These are phyloP conservation scores for Tylochromis polylepis DNA, from an alignment of 2,113 vertebrate genomes.

Conservation along the genomic window DNA sequence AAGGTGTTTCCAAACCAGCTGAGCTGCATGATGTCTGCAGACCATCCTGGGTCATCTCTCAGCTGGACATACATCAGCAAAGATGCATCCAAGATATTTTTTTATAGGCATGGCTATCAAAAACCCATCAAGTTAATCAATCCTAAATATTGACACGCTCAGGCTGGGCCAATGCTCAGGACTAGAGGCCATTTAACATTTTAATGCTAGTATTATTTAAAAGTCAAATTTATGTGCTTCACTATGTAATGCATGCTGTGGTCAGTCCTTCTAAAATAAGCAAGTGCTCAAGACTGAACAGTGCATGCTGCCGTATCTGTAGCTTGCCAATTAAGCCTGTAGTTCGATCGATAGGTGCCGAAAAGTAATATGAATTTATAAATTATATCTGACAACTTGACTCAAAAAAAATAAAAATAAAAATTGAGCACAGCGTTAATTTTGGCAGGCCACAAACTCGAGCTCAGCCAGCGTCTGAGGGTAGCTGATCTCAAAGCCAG, in stretches of 20 bases:
- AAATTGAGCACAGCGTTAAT: not conserved
- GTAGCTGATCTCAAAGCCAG: not conserved
- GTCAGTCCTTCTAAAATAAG: not conserved
- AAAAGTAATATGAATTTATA: not conserved
- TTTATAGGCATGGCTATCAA: not conserved
- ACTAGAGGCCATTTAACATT: not conserved
- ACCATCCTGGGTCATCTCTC: not conserved
- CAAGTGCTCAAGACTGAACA: not conserved
- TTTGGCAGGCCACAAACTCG: not conserved
- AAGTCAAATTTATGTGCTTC: not conserved
- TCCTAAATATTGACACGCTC: not conserved
- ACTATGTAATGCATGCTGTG: not conserved
- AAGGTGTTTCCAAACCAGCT: too few species aligned
- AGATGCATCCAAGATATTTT: not conserved
- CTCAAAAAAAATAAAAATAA: not conserved
- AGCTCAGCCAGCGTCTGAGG: fast-evolving
- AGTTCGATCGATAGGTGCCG: not conserved
- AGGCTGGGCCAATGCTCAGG: not conserved
- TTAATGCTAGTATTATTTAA: not conserved
- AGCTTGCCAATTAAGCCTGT: not conserved
- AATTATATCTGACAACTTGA: not conserved
- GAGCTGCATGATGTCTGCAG: not conserved
- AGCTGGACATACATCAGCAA: not conserved
- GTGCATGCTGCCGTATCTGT: too few species aligned
- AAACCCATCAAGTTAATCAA: not conserved